Base-by-base conservation (phyloP, 2,888 invertebrate species). In the Himalopsyche japonica region DNA sequence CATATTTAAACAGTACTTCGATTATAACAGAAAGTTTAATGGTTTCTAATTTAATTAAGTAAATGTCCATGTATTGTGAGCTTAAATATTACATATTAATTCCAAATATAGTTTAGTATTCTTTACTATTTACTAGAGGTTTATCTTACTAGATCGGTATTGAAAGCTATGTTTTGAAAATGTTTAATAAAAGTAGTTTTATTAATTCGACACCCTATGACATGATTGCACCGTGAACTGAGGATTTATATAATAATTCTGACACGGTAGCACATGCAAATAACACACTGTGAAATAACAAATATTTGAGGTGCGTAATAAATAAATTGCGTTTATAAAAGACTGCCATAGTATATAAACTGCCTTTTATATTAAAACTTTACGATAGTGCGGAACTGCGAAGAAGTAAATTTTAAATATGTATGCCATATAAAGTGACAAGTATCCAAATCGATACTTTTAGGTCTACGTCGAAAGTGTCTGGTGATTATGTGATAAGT, bases 271-370 rank as follows among this genome's bases (percentile, higher is more conserved):
- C 8, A 43, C 12, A 30, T 70, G 27, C 27, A 70, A 70, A 70
- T 70, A 70, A 70, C 27, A 70, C 20, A 70, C 70, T 27, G 64
- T 64, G 70, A 70, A 70, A 30, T 27, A 12, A 70, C 12, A 27
- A 70, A 70, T 30, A 30, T 30, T 27, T 30, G 15, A 70, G 27
- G 70, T 70, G 70, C 70, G 70, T 27, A 70, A 30, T 70, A 24
- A 57, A 20, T 57, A 27, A 15, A 70, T 70, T 70, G 79, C 85
- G 84, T 85, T 83, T 81, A 83, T 80, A 77, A 84, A 87, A 87
- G 87, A 87, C 87, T 87, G 87, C 87, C 87, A 86, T 87, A 87
- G 86, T 77, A 79, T 81, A 82, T 84, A 86, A 85, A 82, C 80
- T 85, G 85, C 86, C 86, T 86, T 87, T 84, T 83, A 79, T 81